Conservation (phyloP, 2,113 vertebrate species). For the Corvus hawaiiensis region DNA sequence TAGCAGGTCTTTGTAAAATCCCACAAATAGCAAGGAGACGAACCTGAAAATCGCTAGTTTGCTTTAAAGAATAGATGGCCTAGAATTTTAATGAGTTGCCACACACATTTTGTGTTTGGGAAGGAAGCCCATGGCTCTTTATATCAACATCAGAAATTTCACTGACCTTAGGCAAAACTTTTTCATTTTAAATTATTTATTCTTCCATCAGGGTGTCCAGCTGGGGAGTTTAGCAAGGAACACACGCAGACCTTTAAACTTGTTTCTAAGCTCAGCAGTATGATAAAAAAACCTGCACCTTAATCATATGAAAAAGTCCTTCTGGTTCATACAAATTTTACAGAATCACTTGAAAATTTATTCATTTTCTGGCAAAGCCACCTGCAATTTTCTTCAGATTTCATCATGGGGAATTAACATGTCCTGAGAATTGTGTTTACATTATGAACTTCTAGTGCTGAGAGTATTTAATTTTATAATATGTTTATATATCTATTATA, state of each 20-base stretch:
- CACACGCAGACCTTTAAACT: neutral
- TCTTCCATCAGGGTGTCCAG: neutral
- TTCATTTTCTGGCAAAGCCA: neutral
- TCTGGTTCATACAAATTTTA: neutral
- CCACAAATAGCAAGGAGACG: fast-evolving
- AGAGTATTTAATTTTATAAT: neutral
- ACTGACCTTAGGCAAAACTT: neutral
- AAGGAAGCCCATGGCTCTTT: neutral
- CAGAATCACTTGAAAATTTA: neutral
- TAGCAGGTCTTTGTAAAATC: neutral
- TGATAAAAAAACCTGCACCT: neutral
- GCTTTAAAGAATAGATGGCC: neutral
- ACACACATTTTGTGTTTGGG: neutral
- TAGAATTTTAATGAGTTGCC: neutral
- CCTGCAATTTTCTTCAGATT: neutral
- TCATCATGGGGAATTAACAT: neutral
- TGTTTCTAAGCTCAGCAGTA: neutral
- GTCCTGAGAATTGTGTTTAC: neutral
- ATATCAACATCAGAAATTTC: neutral
- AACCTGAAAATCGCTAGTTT: neutral
- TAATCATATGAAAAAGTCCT: neutral
- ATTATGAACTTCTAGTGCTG: neutral
- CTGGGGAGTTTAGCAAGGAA: neutral
- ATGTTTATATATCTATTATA: neutral
- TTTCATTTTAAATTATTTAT: neutral